Evolutionary conservation across 2,797 vertebrate genomes (phyloP), one percentile per base, ranked within the genome.

Genomic region (Hoplostethus mediterraneus): DNA sequence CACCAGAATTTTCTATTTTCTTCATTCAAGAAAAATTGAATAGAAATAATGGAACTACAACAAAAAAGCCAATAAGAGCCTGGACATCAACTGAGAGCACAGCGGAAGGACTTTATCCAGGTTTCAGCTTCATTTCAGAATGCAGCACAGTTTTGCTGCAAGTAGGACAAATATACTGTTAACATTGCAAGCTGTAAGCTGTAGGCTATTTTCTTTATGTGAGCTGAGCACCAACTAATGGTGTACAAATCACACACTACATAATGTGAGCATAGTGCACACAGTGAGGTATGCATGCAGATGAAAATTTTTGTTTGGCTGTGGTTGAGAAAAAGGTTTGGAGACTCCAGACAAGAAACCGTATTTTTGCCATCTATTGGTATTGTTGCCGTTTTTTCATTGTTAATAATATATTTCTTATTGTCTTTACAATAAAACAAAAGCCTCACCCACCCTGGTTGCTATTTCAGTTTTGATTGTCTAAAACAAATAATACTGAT

Each of bases 401-500:
- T 31, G 14, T 55, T 13, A 14, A 3, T 8, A 6, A 16, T 55
- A 13, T 12, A 44, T 13, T 14, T 21, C 42, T 13, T 0, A 44
- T 44, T 44, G 13, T 44, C 1, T 44, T 44, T 44, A 44, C 13
- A 44, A 44, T 14, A 11, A 42, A 2, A 42, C 9, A 42, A 42
- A 44, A 13, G 4, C 12, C 42, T 5, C 12, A 21, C 21, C 12
- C 42, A 3, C 42, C 10, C 11, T 2, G 11, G 11, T 44, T 44
- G 11, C 12, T 44, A 44, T 44, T 13, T 55, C 6, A 21, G 12
- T 77, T 69, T 61, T 28, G 33, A 64, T 36, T 14, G 21, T 67
- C 45, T 49, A 49, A 68, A 73, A 77, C 48, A 10, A 59, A 76
- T 75, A 72, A 51, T 59, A 83, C 71, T 81, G 81, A 44, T 44